phyloP scores from a whole-genome alignment of 2,113 vertebrate genomes.

The Castor canadensis region DNA sequence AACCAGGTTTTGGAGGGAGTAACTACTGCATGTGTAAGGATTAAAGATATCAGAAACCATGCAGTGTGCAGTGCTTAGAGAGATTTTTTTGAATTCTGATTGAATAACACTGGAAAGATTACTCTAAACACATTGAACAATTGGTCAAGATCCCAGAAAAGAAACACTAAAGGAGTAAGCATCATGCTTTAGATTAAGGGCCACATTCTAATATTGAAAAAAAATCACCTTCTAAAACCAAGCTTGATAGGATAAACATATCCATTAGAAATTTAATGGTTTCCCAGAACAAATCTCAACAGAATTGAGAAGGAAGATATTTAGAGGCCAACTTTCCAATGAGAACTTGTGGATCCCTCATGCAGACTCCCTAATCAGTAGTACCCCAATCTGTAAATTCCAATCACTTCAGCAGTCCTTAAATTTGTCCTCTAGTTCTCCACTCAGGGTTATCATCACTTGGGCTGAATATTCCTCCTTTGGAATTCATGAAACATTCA shows the following conservation, averaged over 20 bases:
- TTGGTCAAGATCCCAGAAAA: too few relatives aligned
- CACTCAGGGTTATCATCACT: background rate
- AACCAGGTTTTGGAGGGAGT: too few relatives aligned
- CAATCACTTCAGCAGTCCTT: background rate
- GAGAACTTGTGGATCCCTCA: background rate
- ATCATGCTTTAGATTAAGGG: too few relatives aligned
- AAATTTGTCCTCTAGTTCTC: background rate
- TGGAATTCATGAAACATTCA: background rate
- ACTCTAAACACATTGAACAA: too few relatives aligned
- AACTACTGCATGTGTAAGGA: too few relatives aligned
- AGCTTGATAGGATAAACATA: background rate
- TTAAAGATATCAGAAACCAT: too few relatives aligned
- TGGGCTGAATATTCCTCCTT: background rate
- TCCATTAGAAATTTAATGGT: background rate
- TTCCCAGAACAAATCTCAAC: background rate
- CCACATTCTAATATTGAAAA: too few relatives aligned
- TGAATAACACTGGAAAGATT: too few relatives aligned
- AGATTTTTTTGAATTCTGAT: too few relatives aligned
- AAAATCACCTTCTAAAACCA: too few relatives aligned
- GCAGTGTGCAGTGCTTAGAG: too few relatives aligned
- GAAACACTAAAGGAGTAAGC: too few relatives aligned
- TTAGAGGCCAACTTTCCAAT: background rate
- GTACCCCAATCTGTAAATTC: background rate
- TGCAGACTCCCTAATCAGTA: background rate
- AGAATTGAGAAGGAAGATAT: fast-evolving